Conservation (phyloP, 2,888 invertebrate genomes). For the Metallyticus violacea region DNA sequence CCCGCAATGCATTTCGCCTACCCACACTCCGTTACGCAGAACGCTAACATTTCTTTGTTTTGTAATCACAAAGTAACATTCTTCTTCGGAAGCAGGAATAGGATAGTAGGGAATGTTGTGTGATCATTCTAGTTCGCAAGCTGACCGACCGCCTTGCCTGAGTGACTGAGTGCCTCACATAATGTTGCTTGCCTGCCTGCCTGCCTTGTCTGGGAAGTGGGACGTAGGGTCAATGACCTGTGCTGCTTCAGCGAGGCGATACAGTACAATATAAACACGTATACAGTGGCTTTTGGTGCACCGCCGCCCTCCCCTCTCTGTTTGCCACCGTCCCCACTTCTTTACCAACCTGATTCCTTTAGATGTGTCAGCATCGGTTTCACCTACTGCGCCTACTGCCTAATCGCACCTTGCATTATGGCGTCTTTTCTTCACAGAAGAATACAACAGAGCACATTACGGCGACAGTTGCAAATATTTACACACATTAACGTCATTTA, state of each 20-base stretch:
- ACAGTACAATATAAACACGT: slow-evolving; percentile 2
- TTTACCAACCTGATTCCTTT: background rate
- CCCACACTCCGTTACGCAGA: too few relatives aligned
- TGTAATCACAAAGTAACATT: too few relatives aligned
- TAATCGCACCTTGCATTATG: too few relatives aligned
- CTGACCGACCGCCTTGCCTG: background rate
- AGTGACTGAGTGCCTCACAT: slow-evolving; percentile 28
- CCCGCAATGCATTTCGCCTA: too few relatives aligned
- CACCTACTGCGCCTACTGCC: background rate
- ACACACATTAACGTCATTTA: too few relatives aligned
- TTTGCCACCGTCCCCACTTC: background rate
- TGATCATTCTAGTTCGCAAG: too few relatives aligned
- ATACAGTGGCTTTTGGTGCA: background rate
- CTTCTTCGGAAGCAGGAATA: background rate
- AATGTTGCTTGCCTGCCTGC: background rate
- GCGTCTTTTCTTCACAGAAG: too few relatives aligned
- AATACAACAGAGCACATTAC: too few relatives aligned
- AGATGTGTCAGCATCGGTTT: background rate
- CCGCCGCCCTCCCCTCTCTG: background rate
- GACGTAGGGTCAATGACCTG: slow-evolving; percentile 25
- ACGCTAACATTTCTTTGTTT: too few relatives aligned
- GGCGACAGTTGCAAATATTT: too few relatives aligned
- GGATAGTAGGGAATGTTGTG: too few relatives aligned
- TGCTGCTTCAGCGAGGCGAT: background rate
- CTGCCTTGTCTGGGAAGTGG: slow-evolving; percentile 27